phyloP scores from a whole-genome alignment of 2,113 vertebrate species.

The Podarcis raffonei region DNA sequence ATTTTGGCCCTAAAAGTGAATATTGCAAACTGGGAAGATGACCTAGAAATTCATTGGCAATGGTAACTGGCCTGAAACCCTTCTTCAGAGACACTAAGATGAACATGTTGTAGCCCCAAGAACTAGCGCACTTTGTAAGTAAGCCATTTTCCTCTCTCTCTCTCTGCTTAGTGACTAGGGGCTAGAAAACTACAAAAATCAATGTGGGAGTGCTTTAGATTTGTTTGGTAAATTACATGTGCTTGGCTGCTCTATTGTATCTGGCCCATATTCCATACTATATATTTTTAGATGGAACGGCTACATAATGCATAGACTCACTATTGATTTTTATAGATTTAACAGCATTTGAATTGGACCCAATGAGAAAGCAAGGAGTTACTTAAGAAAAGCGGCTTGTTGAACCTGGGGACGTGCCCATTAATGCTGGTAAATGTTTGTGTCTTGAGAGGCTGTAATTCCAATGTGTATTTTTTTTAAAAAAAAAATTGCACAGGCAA shows the following conservation, averaged over 20 bases:
- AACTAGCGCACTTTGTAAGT: slow-evolving; percentile 85
- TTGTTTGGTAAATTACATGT: slow-evolving; percentile 90
- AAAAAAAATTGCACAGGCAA: neutral
- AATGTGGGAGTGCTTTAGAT: slow-evolving; percentile 87
- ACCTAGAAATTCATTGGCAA: slow-evolving; percentile 84
- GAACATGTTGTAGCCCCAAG: slow-evolving; percentile 83
- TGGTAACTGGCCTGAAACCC: slow-evolving; percentile 76
- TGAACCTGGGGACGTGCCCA: slow-evolving; percentile 33
- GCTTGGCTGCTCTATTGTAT: slow-evolving; percentile 89
- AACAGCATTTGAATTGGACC: slow-evolving; percentile 80
- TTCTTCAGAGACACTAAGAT: slow-evolving; percentile 83
- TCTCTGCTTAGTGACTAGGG: slow-evolving; percentile 86
- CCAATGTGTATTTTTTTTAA: slow-evolving; percentile 3
- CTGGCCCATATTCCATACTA: slow-evolving; percentile 86
- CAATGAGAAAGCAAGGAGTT: slow-evolving; percentile 58
- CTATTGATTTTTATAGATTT: slow-evolving; percentile 92
- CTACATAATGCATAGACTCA: slow-evolving; percentile 85
- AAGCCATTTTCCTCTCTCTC: slow-evolving; percentile 77
- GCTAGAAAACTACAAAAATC: slow-evolving; percentile 91
- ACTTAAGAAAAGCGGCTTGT: slow-evolving; percentile 66
- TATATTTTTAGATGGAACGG: slow-evolving; percentile 84
- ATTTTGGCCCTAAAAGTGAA: slow-evolving; percentile 57
- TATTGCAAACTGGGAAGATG: slow-evolving; percentile 72
- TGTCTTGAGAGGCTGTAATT: slow-evolving; percentile 29
- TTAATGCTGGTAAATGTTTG: slow-evolving; percentile 35